phyloP scores from a whole-genome alignment of 92 coral and sea anemone genomes.

The Bergia sp. region DNA sequence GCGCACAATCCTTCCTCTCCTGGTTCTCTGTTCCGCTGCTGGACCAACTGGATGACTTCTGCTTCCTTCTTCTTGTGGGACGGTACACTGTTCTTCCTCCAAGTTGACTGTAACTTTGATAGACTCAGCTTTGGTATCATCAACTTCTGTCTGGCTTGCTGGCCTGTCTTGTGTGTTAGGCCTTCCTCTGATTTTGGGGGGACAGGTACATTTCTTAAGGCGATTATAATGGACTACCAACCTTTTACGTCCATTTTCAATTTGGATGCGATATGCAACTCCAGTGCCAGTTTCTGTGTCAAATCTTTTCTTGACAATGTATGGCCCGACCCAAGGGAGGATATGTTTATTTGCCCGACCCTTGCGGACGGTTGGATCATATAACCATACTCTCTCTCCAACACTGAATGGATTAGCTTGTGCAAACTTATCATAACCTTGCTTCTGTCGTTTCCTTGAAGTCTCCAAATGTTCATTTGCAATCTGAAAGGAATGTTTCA shows the following conservation, averaged over 20 bases:
- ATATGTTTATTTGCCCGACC: conserved; percentile 26
- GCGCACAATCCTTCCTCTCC: too few species aligned
- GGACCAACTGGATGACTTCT: too few species aligned
- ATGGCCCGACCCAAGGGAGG: conserved; percentile 48
- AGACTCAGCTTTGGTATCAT: not conserved
- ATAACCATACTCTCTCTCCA: conserved; percentile 31
- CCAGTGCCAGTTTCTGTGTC: too few species aligned
- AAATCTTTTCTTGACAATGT: conserved; percentile 28
- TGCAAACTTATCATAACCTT: conserved; percentile 33
- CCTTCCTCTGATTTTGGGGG: not conserved
- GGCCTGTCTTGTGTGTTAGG: conserved; percentile 3
- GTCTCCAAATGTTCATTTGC: not conserved
- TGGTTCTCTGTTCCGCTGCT: too few species aligned
- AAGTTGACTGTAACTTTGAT: not conserved
- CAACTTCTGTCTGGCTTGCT: conserved; percentile 2
- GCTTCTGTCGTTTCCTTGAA: conserved; percentile 45
- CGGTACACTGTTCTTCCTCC: not conserved
- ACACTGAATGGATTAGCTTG: conserved; percentile 6
- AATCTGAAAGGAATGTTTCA: too few species aligned
- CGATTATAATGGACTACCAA: not conserved
- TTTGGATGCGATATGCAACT: not conserved
- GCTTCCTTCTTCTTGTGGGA: too few species aligned
- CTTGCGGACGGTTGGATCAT: conserved; percentile 25
- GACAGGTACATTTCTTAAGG: conserved; percentile 14
- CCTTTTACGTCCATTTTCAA: not conserved